phyloP scores from a whole-genome alignment of 2,113 vertebrate species.

The Eidolon helvum region DNA sequence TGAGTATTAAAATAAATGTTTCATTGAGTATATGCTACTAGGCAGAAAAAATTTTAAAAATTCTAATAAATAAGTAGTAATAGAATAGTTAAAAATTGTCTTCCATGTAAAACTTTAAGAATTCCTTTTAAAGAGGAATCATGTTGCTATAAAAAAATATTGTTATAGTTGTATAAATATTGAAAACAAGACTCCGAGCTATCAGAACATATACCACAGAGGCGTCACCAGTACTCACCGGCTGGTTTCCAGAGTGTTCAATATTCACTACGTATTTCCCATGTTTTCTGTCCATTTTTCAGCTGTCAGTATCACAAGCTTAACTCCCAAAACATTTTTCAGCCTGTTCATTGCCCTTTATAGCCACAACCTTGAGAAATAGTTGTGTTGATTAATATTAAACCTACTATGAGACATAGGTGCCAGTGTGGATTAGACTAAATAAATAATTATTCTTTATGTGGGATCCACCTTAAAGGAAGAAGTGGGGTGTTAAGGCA shows the following conservation, averaged over 20 bases:
- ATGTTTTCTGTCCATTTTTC: conserved; percentile 55
- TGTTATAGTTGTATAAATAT: background rate
- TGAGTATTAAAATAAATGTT: conserved; percentile 19
- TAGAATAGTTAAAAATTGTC: background rate
- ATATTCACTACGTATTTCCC: conserved; percentile 54
- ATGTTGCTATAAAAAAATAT: background rate
- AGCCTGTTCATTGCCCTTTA: conserved; percentile 47
- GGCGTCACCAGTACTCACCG: background rate
- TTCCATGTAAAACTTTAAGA: background rate
- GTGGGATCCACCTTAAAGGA: conserved; percentile 55
- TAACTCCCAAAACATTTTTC: conserved; percentile 43
- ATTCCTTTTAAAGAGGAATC: background rate
- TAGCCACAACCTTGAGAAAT: conserved; percentile 50
- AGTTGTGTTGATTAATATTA: conserved; percentile 58
- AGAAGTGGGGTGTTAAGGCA: conserved; percentile 35
- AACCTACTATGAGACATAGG: conserved; percentile 28
- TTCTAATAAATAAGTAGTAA: conserved; percentile 14
- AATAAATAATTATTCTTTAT: conserved; percentile 56
- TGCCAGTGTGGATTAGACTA: conserved; percentile 58
- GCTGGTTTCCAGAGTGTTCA: conserved; percentile 20
- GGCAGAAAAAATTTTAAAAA: background rate
- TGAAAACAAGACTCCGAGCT: background rate
- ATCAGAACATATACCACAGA: background rate
- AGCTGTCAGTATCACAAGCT: background rate
- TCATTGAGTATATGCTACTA: background rate